Base-by-base conservation (phyloP, 2,113 vertebrate genomes). In the Notarius lentiginosus region DNA sequence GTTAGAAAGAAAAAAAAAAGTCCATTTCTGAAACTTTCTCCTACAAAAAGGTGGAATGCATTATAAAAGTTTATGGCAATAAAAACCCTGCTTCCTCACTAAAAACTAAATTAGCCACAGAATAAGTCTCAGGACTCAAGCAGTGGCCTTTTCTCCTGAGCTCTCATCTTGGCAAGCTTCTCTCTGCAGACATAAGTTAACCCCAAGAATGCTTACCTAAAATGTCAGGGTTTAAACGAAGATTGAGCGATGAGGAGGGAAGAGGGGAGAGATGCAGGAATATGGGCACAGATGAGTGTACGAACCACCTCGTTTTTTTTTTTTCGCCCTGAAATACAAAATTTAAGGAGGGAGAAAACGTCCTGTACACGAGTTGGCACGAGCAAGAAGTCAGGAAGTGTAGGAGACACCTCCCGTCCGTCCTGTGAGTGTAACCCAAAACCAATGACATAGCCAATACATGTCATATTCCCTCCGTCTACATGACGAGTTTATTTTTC, bases 401-500 rank as follows among this genome's bases (percentile, higher is more conserved):
- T 91, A 95, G 91, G 92, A 94, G 94, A 96, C 94, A 93, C 93
- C 94, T 95, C 94, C 49, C 91, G 93, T 91, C 90, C 90, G 88
- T 93, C 90, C 91, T 86, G 84, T 91, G 89, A 94, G 91, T 88
- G 94, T 94, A 95, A 96, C 93, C 89, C 91, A 94, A 96, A 93
- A 95, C 95, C 94, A 91, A 90, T 94, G 93, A 95, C 95, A 94
- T 90, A 94, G 93, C 92, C 94, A 94, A 94, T 95, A 91, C 93
- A 95, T 95, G 95, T 95, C 95, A 94, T 93, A 92, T 93, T 94
- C 94, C 89, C 91, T 93, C 89, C 88, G 91, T 94, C 77, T 77
- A 89, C 94, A 94, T 89, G 92, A 94, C 92, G 86, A 89, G 93
- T 95, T 95, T 95, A 95, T 95, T 96, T 96, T 96, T 92, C 90